Base-by-base conservation (phyloP, 2,113 vertebrate species). In the Muscicapa adusta region DNA sequence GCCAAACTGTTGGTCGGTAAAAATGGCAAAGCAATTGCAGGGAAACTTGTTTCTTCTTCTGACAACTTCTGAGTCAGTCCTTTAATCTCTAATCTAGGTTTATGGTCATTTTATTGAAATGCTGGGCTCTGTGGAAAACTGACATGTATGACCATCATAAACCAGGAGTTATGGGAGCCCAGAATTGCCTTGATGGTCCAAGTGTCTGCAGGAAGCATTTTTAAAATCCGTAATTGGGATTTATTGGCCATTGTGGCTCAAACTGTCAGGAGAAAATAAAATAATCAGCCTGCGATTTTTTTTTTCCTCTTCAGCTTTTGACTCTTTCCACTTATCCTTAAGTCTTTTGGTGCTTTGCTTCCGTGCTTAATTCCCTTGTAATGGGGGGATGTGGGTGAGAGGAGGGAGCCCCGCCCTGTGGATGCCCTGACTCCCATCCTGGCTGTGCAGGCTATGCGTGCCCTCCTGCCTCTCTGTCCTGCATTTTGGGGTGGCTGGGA, bases 261-360 rank as follows among this genome's bases (percentile, higher is more conserved):
- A 94, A 90, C 93, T 94, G 91, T 94, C 96, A 95, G 85, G 61
- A 90, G 90, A 93, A 96, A 97, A 97, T 97, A 95, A 96, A 97
- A 95, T 97, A 90, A 97, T 96, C 90, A 94, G 63, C 40, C 68
- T 1, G 1, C 72, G 92, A 88, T n/a, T 60, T 77, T 77, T 47
- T 43, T 83, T 68, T 85, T 23, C 26, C 25, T 19, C 45, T 57
- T 94, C 10, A 4, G 50, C 62, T 53, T 91, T 76, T 70, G 88
- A 80, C 43, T 96, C 87, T 56, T 82, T 92, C 56, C 43, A n/a
- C 20, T 1, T 67, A 78, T 42, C 77, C 61, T 57, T 81, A 81
- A 91, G 71, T 57, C 53, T 24, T 61, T 36, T 18, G 5, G 17
- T 26, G 40, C 47, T 67, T 76, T 75, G 56, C 38, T 40, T 47